A percentile compares a stretch with the other conserved stretches of the same genome.
These are phyloP conservation scores for Protodeltote pygarga DNA, from an alignment of 2,888 invertebrate species.

Conservation along the genomic window DNA sequence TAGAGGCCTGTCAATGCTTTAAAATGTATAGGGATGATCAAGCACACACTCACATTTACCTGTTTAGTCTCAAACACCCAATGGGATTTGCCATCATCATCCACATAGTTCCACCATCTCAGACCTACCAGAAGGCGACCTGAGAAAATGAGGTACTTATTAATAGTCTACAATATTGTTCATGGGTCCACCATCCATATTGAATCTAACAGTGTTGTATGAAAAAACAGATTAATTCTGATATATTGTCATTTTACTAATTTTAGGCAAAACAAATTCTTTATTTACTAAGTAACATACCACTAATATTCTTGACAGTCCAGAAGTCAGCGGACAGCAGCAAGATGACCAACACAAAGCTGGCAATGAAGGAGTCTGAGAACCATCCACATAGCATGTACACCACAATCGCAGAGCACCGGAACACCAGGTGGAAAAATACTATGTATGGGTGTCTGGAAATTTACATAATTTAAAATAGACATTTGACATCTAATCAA, in stretches of 20 bases:
- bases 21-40: conserved; percentile 1
- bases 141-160: too few relatives aligned
- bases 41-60: conserved; percentile 84
- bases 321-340: conserved; percentile 99
- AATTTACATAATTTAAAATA: conserved; percentile 40
- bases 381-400: conserved; percentile 97
- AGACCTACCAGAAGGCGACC: conserved; percentile 97
- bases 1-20: too few relatives aligned
- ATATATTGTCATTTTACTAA: too few relatives aligned
- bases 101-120: conserved; percentile 99
- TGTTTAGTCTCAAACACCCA: conserved; percentile 99
- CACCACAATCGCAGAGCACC: conserved; percentile 92
- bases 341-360: conserved; percentile 96
- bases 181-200: too few relatives aligned
- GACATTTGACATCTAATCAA: too few relatives aligned
- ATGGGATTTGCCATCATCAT: conserved; percentile 98
- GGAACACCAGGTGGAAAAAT: conserved; percentile 96
- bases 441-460: conserved; percentile 97
- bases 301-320: conserved; percentile 99
- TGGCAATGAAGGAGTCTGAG: conserved; percentile 97
- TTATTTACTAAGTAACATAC: too few relatives aligned
- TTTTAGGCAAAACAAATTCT: too few relatives aligned
- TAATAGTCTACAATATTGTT: too few relatives aligned
- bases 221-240: too few relatives aligned
- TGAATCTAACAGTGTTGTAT: background rate